phyloP scores from a whole-genome alignment of 2,113 vertebrate species.

The Pachyramphus minor region DNA sequence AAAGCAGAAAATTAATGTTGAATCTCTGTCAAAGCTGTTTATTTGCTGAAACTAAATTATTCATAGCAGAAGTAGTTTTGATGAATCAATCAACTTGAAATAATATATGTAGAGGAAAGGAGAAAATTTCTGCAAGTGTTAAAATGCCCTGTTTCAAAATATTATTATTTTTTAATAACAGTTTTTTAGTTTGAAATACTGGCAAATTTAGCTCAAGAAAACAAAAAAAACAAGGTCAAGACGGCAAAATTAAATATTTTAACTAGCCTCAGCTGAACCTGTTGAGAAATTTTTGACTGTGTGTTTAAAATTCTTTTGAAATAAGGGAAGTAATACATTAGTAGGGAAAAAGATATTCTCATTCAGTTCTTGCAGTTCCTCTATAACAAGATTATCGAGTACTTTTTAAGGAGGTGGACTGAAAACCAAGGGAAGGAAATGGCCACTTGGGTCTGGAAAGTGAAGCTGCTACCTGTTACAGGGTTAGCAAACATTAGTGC shows the following conservation, averaged over 20 bases:
- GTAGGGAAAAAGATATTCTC: background rate
- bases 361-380: background rate
- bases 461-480: background rate
- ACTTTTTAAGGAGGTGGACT: background rate
- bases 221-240: background rate
- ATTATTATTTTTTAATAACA: background rate
- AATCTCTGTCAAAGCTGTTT: background rate
- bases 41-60: background rate
- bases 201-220: background rate
- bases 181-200: background rate
- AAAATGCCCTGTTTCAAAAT: background rate
- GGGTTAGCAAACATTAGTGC: background rate
- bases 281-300: background rate
- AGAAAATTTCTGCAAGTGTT: background rate
- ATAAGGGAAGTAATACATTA: background rate
- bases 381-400: background rate
- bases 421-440: background rate
- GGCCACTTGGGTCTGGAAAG: background rate
- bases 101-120: background rate
- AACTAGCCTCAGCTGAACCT: background rate
- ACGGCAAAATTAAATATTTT: background rate
- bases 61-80: background rate
- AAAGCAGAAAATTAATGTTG: background rate
- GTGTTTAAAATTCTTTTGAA: background rate
- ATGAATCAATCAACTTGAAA: background rate